Evolutionary conservation across 1,140 invertebrate species (phyloP), one percentile per base, ranked within the genome.

Genomic region (Drosophila sturtevanti): DNA sequence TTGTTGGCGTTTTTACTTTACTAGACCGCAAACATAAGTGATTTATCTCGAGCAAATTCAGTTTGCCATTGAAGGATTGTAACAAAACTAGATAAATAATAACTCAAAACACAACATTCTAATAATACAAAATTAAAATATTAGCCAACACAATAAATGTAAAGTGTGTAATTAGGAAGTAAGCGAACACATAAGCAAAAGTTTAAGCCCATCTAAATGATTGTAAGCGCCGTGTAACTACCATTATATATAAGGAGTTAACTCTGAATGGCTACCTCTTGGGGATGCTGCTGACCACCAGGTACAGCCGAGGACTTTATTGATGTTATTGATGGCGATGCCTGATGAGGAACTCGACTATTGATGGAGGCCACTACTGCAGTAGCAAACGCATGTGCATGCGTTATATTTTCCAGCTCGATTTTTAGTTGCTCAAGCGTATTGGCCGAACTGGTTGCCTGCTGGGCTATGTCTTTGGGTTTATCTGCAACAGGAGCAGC

Each of bases 371-470:
- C 81, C 35, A 91, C 86, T 22, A 91, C 90, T 4, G 89, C 86
- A 0, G 85, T 84, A 11, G 90, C 89, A 52, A 91, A 79, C 0
- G 91, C 90, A 74, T 92, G 89, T 10, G 91, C 93, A 62, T 93
- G 92, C 66, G 93, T 93, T 56, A 93, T 92, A 64, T 93, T 93
- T 65, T 93, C 93, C n/a, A 93, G 76, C 61, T 93, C 93, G 61
- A 93, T 93, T 81, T 93, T 93, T 2, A 93, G 72, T 64, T 93
- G 93, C 66, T 93, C 93, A 44, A 93, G 81, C 6, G 93, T 93
- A 62, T 93, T 93, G 37, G 92, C 93, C 48, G 91, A 91, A 34
- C 68, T 68, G 63, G 93, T 89, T 3, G 92, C 92, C 62, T 80
- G 77, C 62, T 80, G 77, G 18, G 48, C 52, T 18, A 59, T 63